A percentile compares a stretch with the other conserved stretches of the same genome.
These are phyloP conservation scores for Neolamprologus sp. DNA, from an alignment of 2,113 vertebrate species.

Conservation along the genomic window DNA sequence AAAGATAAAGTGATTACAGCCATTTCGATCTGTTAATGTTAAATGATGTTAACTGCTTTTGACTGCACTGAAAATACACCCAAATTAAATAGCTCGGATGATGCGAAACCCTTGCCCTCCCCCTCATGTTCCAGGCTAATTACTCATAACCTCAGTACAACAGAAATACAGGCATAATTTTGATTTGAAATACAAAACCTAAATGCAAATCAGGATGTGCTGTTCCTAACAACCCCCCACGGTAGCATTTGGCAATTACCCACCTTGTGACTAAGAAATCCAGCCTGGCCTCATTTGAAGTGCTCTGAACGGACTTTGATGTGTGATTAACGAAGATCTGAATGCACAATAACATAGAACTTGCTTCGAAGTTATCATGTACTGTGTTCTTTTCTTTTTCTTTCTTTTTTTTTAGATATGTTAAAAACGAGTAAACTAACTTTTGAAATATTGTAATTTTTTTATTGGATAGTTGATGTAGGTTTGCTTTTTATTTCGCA, in stretches of 20 bases:
- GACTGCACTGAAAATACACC: neutral
- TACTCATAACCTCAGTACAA: slow-evolving; percentile 2
- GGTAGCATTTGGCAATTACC: neutral
- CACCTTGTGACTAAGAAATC: neutral
- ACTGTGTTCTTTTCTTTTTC: neutral
- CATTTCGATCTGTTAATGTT: neutral
- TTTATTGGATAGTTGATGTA: neutral
- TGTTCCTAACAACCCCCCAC: neutral
- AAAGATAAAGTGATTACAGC: neutral
- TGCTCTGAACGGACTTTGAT: neutral
- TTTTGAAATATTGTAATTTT: neutral
- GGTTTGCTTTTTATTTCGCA: neutral
- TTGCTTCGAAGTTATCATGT: neutral
- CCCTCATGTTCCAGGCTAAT: slow-evolving; percentile 26
- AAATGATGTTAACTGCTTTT: slow-evolving; percentile 14
- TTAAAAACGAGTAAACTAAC: neutral
- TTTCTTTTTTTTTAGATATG: neutral
- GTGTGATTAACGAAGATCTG: neutral
- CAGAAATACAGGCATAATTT: neutral
- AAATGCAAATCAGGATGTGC: neutral
- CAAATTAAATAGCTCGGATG: slow-evolving; percentile 4
- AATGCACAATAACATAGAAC: neutral
- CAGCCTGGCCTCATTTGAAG: neutral
- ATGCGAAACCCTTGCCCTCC: neutral
- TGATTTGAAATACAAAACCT: neutral